Conservation (phyloP, 1,140 invertebrate genomes). For the Neodiprion lecontei region DNA sequence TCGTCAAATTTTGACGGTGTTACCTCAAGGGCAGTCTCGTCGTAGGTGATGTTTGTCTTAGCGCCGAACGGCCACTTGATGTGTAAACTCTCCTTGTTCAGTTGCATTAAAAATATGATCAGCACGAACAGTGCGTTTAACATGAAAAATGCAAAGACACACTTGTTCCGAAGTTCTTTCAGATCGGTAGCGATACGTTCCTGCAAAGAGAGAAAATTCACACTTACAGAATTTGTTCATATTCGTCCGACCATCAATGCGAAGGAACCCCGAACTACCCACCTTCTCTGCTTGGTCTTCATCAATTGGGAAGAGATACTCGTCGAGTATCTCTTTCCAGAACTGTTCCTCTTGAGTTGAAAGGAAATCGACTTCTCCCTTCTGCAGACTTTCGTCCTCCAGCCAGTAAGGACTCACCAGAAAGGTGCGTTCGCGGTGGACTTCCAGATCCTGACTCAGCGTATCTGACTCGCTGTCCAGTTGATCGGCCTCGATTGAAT, state of each 20-base stretch:
- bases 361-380: slow-evolving; percentile 69
- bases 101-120: slow-evolving; percentile 79
- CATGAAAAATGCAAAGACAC: slow-evolving; percentile 83
- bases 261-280: not conserved
- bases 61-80: slow-evolving; percentile 76
- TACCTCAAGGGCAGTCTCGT: slow-evolving; percentile 53
- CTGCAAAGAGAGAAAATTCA: slow-evolving; percentile 42
- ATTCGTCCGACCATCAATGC: not conserved
- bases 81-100: slow-evolving; percentile 75
- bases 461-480: not conserved
- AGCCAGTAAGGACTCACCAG: slow-evolving; percentile 74
- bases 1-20: not conserved
- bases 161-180: slow-evolving; percentile 73
- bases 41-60: slow-evolving; percentile 71
- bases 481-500: not conserved
- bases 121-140: slow-evolving; percentile 84
- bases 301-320: slow-evolving; percentile 76
- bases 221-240: not conserved
- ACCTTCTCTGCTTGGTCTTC: slow-evolving; percentile 57
- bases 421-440: slow-evolving; percentile 40
- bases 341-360: slow-evolving; percentile 70
- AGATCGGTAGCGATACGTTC: slow-evolving; percentile 67
- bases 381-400: slow-evolving; percentile 69
- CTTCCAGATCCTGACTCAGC: slow-evolving; percentile 11
- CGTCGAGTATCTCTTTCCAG: slow-evolving; percentile 76